Base-by-base conservation (phyloP, 2,797 vertebrate genomes). In the Pipistrellus nathusii region DNA sequence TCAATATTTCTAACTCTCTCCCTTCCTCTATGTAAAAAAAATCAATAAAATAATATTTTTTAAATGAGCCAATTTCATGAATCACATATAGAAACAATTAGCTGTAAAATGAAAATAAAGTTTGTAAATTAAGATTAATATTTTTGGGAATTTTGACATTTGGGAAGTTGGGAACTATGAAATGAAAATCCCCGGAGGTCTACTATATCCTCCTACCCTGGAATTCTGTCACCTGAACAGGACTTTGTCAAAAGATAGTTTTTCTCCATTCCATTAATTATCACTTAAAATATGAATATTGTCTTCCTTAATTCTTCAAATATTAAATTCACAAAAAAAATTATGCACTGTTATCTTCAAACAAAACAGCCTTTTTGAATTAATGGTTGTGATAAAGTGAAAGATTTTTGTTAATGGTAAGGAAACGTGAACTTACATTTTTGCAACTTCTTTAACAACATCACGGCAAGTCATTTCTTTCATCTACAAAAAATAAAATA, bases 391-490 rank as follows among this genome's bases (percentile, higher is more conserved):
- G 7, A 8, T 73, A 35, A 83, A 62, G n/a, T 93, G 23, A 90
- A 76, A 18, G 84, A 84, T 51, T 89, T 92, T 66, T 93, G 38
- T 66, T 15, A 64, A 32, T 46, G 5, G 32, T 90, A 83, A 76
- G 38, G 27, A 69, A 92, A 94, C 72, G 81, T 32, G 84, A 82
- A 99, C 99, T 99, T 98, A 99, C 99, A 99, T 99, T 98, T 99
- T 99, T 53, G 99, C 99, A 86, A 99, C 99, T 97, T 99, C 99
- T 98, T 99, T 99, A 94, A 99, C 99, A 93, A 99, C 98, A 96
- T 99, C 99, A 94, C 99, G 98, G 96, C 99, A 99, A 5, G 99
- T 99, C 99, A 99, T 99, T 5, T 99, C 99, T 97, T 99, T 99
- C 99, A 99, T 99, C 99, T 99, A 98, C 1, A 64, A 91, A 92